Evolutionary conservation across 30 jellyfish, hydroid and myxozoan species (phyloP).

Genomic region (Sanderia malayensis): DNA sequence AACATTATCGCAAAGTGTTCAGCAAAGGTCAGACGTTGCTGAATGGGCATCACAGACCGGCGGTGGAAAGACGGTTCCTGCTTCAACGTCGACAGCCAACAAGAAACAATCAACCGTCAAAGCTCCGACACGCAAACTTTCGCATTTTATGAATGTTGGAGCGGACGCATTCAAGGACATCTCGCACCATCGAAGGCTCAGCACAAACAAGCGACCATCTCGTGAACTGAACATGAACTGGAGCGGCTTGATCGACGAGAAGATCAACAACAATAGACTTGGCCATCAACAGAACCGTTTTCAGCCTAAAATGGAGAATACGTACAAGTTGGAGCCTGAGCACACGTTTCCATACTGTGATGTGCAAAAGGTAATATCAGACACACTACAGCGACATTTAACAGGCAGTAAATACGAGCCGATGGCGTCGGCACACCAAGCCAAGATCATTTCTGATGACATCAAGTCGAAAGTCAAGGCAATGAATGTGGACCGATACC

Average conservation of each 20-base stretch:
- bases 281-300: conserved; percentile 4
- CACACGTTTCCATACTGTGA: conserved; percentile 43
- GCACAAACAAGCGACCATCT: conserved; percentile 10
- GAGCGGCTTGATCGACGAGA: not conserved
- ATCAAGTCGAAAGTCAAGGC: conserved; percentile 63
- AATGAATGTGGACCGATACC: conserved; percentile 30
- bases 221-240: conserved; percentile 22
- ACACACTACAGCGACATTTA: conserved; percentile 37
- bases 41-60: conserved; percentile 10
- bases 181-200: conserved; percentile 2
- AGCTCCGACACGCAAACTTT: no score
- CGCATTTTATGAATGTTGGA: conserved; percentile 31
- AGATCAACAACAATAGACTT: not conserved
- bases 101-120: no score
- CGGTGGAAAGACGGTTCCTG: conserved; percentile 23
- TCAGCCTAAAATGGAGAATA: conserved; percentile 46
- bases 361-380: conserved; percentile 34
- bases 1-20: conserved; percentile 16
- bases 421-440: conserved; percentile 30
- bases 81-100: conserved; percentile 27
- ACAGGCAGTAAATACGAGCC: conserved; percentile 33
- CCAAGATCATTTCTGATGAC: conserved; percentile 61
- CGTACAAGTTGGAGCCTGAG: conserved; percentile 60
- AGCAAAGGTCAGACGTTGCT: conserved; percentile 21
- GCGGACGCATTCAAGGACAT: conserved; percentile 43